phyloP scores from a whole-genome alignment of 2,797 vertebrate species.

The Vultur gryphus region DNA sequence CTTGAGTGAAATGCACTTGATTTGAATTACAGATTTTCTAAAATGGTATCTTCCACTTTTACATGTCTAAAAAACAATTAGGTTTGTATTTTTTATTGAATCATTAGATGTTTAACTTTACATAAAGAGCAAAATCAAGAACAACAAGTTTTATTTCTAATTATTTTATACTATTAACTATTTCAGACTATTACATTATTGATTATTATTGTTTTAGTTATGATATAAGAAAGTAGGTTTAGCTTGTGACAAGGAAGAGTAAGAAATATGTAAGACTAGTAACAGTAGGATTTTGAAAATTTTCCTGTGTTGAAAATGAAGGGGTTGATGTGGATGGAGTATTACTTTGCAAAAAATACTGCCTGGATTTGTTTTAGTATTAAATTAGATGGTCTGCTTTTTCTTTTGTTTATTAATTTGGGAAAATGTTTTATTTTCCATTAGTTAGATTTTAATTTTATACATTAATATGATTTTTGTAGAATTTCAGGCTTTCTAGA shows the following conservation, averaged over 20 bases:
- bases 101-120: neutral
- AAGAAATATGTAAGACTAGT: neutral
- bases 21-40: neutral
- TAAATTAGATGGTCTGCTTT: neutral
- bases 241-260: neutral
- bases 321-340: neutral
- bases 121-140: neutral
- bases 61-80: neutral
- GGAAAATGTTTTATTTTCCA: neutral
- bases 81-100: neutral
- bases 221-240: neutral
- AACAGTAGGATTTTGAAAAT: neutral
- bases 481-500: conserved; percentile 86
- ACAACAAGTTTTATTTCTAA: neutral
- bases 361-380: neutral
- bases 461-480: neutral
- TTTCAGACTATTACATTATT: neutral
- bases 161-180: neutral
- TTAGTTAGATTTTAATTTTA: neutral
- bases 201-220: neutral
- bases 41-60: neutral
- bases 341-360: neutral
- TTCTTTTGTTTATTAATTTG: neutral
- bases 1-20: neutral
- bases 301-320: neutral